Evolutionary conservation across 2,888 invertebrate species (phyloP).

Genomic region (Harpalus rubripes): DNA sequence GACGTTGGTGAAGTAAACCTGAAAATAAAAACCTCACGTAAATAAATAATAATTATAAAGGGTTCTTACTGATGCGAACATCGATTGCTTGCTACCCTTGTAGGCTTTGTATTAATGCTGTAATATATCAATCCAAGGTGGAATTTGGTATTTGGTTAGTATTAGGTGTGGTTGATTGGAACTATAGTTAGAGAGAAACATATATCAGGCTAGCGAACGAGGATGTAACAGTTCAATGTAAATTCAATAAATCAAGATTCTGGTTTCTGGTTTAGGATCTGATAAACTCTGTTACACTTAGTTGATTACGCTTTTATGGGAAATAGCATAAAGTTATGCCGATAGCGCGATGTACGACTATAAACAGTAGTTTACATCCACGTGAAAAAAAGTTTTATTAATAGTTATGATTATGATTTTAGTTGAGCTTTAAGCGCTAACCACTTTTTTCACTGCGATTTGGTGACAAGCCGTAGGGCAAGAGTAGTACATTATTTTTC

Average conservation of each 20-base stretch:
- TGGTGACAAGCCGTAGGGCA: no score
- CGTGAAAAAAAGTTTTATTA: no score
- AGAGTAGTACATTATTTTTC: no score
- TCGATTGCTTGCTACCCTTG: background rate
- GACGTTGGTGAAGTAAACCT: background rate
- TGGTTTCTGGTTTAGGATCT: constrained; percentile 42
- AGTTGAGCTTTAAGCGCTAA: no score
- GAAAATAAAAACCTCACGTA: constrained; percentile 21
- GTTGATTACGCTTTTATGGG: constrained; percentile 49
- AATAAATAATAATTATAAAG: constrained; percentile 19
- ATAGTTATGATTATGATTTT: no score
- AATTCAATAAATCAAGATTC: constrained; percentile 45
- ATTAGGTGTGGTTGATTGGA: constrained; percentile 8
- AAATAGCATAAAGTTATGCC: constrained; percentile 33
- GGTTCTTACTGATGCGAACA: background rate
- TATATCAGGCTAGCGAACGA: constrained; percentile 11
- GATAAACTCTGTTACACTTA: constrained; percentile 35
- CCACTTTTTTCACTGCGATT: no score
- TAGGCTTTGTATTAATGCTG: background rate
- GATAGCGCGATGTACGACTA: no score
- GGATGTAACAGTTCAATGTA: constrained; percentile 10
- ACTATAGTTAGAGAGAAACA: background rate
- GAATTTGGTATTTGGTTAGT: background rate
- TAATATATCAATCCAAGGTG: background rate
- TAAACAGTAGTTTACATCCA: no score